Percentiles rank a stretch among this genome's conserved stretches.
Evolutionary conservation across 2,797 vertebrate genomes (phyloP).

Genomic region (Darevskia nairensis): DNA sequence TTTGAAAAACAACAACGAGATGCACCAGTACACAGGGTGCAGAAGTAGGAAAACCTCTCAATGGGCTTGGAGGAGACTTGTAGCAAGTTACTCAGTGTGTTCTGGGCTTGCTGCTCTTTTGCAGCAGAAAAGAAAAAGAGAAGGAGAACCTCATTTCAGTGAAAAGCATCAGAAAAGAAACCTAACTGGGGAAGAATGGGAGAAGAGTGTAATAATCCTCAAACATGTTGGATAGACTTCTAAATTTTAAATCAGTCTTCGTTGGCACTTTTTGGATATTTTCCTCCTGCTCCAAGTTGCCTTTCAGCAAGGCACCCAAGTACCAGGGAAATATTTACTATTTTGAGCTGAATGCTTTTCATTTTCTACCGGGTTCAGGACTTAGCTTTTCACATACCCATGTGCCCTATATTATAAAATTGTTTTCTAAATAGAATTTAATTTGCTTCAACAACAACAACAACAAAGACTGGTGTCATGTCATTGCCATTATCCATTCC

Average conservation of each 20-base stretch:
- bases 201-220: not conserved
- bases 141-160: not conserved
- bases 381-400: constrained; percentile 6
- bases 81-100: not conserved
- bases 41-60: not conserved
- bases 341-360: not conserved
- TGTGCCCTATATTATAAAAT: not conserved
- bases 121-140: not conserved
- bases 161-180: not conserved
- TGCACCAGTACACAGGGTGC: not conserved
- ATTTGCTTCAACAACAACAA: not conserved
- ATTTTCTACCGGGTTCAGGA: not conserved
- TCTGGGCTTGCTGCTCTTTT: not conserved
- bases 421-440: constrained; percentile 11
- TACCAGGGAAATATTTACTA: not conserved
- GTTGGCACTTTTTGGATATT: not conserved
- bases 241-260: not conserved
- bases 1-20: not conserved
- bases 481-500: not conserved
- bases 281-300: not conserved
- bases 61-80: not conserved
- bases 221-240: not conserved
- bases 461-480: not conserved
- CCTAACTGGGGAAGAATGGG: not conserved
- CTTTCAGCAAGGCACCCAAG: not conserved